phyloP scores from a whole-genome alignment of 2,888 invertebrate genomes.

The Girardia tigrina region DNA sequence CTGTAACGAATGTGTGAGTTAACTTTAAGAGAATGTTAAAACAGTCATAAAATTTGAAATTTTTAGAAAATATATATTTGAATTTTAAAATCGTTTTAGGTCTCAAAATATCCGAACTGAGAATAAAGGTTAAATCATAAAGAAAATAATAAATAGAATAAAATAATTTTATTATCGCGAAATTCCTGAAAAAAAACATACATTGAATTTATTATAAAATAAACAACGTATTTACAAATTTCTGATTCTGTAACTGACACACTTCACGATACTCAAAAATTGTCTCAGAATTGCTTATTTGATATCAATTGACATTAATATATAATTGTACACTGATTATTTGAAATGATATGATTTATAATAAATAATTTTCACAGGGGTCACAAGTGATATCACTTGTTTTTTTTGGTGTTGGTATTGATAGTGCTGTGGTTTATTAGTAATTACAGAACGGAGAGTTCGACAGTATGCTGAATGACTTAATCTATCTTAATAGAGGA shows the following conservation, averaged over 20 bases:
- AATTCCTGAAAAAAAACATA: background rate
- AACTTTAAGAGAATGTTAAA: no score
- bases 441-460: background rate
- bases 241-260: background rate
- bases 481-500: background rate
- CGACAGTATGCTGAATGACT: background rate
- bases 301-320: background rate
- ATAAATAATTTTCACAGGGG: background rate
- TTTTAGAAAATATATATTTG: no score
- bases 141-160: no score
- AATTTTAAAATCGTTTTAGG: no score
- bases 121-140: no score
- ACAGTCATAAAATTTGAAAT: no score
- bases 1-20: no score
- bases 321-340: background rate
- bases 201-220: conserved; percentile 2
- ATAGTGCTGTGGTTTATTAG: no score
- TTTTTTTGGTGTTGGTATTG: no score
- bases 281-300: no score
- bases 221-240: background rate
- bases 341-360: background rate
- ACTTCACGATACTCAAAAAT: background rate
- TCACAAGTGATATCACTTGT: background rate
- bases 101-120: no score
- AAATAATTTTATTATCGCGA: no score